These are phyloP conservation scores for Pipistrellus pygmaeus DNA, from an alignment of 2,797 vertebrate genomes.

Conservation along the genomic window DNA sequence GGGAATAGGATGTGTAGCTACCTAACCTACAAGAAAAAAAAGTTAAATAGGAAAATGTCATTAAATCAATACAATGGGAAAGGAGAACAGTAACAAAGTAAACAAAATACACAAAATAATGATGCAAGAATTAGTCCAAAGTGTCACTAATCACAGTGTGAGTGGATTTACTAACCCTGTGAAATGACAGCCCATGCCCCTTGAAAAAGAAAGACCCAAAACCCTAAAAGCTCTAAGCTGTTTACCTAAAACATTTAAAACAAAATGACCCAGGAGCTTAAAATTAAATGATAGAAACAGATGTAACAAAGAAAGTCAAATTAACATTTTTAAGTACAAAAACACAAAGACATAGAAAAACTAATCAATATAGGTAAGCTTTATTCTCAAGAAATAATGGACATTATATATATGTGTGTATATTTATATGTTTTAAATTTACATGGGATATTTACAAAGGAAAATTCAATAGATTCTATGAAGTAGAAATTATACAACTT, in stretches of 20 bases:
- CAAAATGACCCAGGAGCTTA: conserved; percentile 16
- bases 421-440: background rate
- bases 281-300: conserved; percentile 46
- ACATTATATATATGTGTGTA: background rate
- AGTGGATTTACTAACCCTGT: background rate
- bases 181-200: background rate
- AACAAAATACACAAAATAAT: background rate
- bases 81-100: background rate
- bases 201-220: background rate
- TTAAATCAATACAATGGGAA: background rate
- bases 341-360: background rate
- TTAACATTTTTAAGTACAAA: conserved; percentile 27
- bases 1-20: background rate
- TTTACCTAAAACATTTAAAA: conserved; percentile 12
- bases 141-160: background rate
- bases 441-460: conserved; percentile 30
- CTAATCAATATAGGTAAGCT: conserved; percentile 24
- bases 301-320: conserved; percentile 37
- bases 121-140: background rate
- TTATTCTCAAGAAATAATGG: conserved; percentile 45
- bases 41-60: background rate
- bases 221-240: background rate
- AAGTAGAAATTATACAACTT: conserved; percentile 61
- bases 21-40: background rate
- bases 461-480: conserved; percentile 25